Base-by-base conservation (phyloP, 2,888 invertebrate species). In the Drosophila helvetica region DNA sequence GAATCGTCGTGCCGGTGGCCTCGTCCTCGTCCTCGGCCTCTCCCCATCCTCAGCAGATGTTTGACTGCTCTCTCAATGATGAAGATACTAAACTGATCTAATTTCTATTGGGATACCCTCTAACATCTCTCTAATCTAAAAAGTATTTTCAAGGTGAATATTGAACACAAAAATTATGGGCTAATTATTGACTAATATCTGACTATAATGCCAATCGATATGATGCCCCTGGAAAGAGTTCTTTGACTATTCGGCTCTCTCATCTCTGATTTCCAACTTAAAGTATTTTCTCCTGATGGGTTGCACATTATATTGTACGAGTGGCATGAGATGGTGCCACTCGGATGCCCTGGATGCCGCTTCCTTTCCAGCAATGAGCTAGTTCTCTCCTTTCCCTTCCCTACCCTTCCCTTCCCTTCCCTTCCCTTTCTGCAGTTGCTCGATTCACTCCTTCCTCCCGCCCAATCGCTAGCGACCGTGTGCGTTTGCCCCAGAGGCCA, bases 401-500 rank as follows among this genome's bases (percentile, higher is more conserved):
- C n/a, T n/a, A n/a, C n/a, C n/a, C n/a, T n/a, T n/a, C n/a, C n/a
- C 22, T 22, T 22, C 4, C 22, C 22, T 22, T 22, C 22, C 22
- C 0, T 22, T 22, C 22, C 22, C 3, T 22, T 22, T 5, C 33
- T 33, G 27, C 27, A n/a, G n/a, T n/a, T 27, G 15, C 12, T 51
- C 7, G 10, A 6, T 15, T 15, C n/a, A 38, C 27, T 33, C n/a
- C 22, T 27, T 15, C 38, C 22, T 19, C 6, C 30, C 46, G 33
- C 38, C 18, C 12, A 46, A 47, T 38, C 25, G 17, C 25, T 25
- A 15, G 46, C 25, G 10, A 18, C 18, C 25, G 9, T 4, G 30
- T 58, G 10, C n/a, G 10, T 42, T 17, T 15, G 33, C 45, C 69
- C 61, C n/a, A 43, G 27, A 42, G 62, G 72, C 74, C 82, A 67